Evolutionary conservation across 2,797 vertebrate genomes (phyloP).

Genomic region (Setipinna tenuifilis): DNA sequence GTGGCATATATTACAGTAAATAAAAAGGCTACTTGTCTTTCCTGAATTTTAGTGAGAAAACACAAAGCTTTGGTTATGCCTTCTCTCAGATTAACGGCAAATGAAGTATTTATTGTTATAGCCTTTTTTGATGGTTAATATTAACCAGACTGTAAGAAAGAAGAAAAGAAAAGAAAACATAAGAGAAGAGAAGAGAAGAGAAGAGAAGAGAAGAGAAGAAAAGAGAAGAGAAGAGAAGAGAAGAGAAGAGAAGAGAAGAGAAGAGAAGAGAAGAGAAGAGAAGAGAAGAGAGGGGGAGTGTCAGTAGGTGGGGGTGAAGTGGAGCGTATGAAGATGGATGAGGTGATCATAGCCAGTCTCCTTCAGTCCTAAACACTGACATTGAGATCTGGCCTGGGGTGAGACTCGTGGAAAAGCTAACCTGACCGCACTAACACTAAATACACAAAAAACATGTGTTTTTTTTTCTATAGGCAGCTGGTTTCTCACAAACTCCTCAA

Average conservation of each 20-base stretch:
- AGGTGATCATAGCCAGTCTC: background rate
- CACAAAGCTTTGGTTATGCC: background rate
- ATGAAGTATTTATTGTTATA: background rate
- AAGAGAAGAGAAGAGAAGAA: too few relatives aligned
- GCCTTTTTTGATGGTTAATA: background rate
- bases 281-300: background rate
- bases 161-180: too few relatives aligned
- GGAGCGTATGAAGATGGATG: slow-evolving; percentile 7
- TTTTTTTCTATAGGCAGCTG: background rate
- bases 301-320: background rate
- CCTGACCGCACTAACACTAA: background rate
- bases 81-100: background rate
- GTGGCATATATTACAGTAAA: background rate
- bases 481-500: background rate
- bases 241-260: background rate
- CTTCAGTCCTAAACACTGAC: background rate
- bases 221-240: too few relatives aligned
- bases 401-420: background rate
- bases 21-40: background rate
- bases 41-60: background rate
- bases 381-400: background rate
- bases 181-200: too few relatives aligned
- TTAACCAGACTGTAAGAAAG: too few relatives aligned
- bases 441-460: too few relatives aligned
- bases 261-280: background rate